A percentile compares a stretch with the other conserved stretches of the same genome.
Conservation (phyloP, 2,797 vertebrate genomes). For the Gobio occitaniae region DNA sequence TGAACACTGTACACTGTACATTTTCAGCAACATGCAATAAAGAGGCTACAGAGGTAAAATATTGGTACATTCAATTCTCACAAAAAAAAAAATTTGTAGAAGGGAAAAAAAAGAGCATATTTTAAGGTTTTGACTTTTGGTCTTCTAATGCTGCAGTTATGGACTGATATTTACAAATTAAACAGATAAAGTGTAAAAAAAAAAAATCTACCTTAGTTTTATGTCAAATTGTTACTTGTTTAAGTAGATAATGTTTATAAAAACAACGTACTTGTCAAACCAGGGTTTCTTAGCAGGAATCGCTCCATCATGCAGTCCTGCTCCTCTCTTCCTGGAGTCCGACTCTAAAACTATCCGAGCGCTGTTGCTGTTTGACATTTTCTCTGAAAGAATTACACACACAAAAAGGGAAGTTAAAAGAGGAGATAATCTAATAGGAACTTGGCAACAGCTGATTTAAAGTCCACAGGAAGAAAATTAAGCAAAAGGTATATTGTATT, state of each 20-base stretch:
- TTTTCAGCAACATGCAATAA: not conserved
- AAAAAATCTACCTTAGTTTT: not conserved
- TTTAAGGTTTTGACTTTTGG: no score
- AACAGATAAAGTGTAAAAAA: not conserved
- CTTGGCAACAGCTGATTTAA: no score
- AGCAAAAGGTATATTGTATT: not conserved
- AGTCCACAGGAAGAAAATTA: not conserved
- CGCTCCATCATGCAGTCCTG: slow-evolving; percentile 80
- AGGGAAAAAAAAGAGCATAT: no score
- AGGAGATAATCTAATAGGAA: no score
- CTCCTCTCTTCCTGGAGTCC: slow-evolving; percentile 90
- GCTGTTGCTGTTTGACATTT: slow-evolving; percentile 89
- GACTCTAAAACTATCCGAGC: slow-evolving; percentile 97
- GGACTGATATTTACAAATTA: not conserved
- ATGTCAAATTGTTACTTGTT: not conserved
- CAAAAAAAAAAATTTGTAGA: no score
- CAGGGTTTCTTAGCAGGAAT: slow-evolving; percentile 90
- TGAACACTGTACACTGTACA: not conserved
- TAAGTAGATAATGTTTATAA: not conserved
- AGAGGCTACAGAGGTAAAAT: not conserved
- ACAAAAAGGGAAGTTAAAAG: not conserved
- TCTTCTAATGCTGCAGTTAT: not conserved
- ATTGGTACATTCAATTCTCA: no score
- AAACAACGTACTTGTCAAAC: slow-evolving; percentile 92
- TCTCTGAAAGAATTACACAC: slow-evolving; percentile 79